Evolutionary conservation across 2,888 invertebrate species (phyloP), one percentile per base, ranked within the genome.

Genomic region (Eretmocerus hayati): DNA sequence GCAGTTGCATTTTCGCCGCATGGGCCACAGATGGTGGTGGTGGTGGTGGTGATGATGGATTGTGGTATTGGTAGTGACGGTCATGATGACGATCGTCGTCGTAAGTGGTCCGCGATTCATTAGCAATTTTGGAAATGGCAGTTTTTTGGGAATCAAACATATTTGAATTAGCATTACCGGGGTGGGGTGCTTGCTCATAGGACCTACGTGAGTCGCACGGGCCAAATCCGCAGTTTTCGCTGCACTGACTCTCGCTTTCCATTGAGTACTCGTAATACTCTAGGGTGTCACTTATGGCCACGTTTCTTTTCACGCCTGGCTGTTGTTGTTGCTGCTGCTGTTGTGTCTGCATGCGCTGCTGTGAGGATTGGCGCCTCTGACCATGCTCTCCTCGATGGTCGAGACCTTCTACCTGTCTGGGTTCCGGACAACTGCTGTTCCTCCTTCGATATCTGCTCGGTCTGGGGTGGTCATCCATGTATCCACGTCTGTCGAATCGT

Each of bases 151-250:
- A 71, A 71, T 71, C 68, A 71, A 71, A 71, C 66, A 69, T 63
- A 70, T 69, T 68, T 64, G 68, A 69, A 71, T 71, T 71, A 71
- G 71, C 71, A 64, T 69, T 71, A 71, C 69, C 67, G 64, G 71
- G 71, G 67, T 65, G 69, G 71, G 71, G 68, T 67, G 71, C 67
- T 69, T 67, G 66, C 61, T 69, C 69, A 66, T 63, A 64, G 69
- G 69, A 66, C 65, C 71, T 70, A 71, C 69, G 67, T 66, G 69
- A 62, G 62, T 67, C 67, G 66, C 64, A 70, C 69, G 68, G 65
- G 69, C 71, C 71, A 71, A 71, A 70, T 68, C 71, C 70, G 71
- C 71, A 71, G 69, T 67, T 71, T 59, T 71, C 71, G 66, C 71
- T 71, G 64, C 71, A 71, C 59, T 71, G 71, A 63, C 70, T 71